Percentiles rank a stretch among this genome's conserved stretches.
Conservation (phyloP, 2,797 vertebrate genomes). For the Amblyraja radiata region DNA sequence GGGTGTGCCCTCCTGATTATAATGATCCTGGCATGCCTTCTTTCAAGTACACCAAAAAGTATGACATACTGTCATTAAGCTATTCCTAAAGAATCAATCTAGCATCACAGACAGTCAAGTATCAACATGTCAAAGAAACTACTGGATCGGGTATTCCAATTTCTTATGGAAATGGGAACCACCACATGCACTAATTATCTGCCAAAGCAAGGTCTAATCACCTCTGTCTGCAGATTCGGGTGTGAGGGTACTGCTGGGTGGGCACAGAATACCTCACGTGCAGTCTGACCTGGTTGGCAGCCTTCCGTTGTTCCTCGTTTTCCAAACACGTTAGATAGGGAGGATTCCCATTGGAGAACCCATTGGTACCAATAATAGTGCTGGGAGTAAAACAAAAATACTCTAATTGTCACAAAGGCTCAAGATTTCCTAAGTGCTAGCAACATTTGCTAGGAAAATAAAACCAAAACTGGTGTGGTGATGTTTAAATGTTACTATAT, state of each 20-base stretch:
- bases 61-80: slow-evolving; percentile 13
- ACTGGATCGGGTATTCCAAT: slow-evolving; percentile 32
- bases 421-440: slow-evolving; percentile 31
- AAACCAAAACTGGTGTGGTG: slow-evolving; percentile 13
- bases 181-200: slow-evolving; percentile 36
- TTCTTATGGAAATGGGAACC: slow-evolving; percentile 32
- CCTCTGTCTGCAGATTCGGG: slow-evolving; percentile 35
- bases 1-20: not conserved
- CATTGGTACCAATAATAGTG: slow-evolving; percentile 36
- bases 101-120: slow-evolving; percentile 10
- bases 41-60: not conserved
- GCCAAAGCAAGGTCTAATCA: slow-evolving; percentile 35
- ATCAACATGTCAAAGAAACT: slow-evolving; percentile 18
- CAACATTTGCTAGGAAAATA: slow-evolving; percentile 22
- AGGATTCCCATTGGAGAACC: slow-evolving; percentile 35
- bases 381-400: slow-evolving; percentile 34
- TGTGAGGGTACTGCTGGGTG: slow-evolving; percentile 36
- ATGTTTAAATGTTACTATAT: slow-evolving; percentile 14
- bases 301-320: slow-evolving; percentile 33
- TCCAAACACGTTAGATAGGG: slow-evolving; percentile 34
- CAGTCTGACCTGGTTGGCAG: slow-evolving; percentile 34
- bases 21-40: not conserved
- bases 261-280: slow-evolving; percentile 34
- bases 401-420: slow-evolving; percentile 36
- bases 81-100: not conserved